Evolutionary conservation across 1,140 invertebrate species (phyloP).

Genomic region (Panagrolaimus sp.): DNA sequence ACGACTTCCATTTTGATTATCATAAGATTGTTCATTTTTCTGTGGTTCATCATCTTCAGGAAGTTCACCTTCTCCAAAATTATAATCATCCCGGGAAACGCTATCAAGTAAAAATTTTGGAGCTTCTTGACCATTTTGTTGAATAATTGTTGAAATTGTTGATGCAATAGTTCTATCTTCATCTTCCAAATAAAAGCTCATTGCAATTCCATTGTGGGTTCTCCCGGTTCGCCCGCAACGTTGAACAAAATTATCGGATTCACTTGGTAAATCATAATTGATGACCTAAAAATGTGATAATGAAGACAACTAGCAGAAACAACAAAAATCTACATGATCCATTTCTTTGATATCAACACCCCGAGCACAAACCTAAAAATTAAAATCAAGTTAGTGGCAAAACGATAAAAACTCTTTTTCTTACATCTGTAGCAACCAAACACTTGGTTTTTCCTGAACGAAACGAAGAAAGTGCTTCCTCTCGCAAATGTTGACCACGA

Average conservation of each 20-base stretch:
- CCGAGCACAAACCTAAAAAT: constrained; percentile 83
- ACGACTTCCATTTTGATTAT: too few relatives aligned
- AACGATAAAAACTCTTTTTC: too few relatives aligned
- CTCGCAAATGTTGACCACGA: constrained; percentile 57
- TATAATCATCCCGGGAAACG: too few relatives aligned
- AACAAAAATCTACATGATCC: constrained; percentile 69
- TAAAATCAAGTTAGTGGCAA: too few relatives aligned
- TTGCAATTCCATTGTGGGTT: not conserved
- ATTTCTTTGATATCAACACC: constrained; percentile 94
- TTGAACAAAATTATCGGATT: not conserved
- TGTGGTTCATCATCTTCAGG: too few relatives aligned
- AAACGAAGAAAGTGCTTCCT: constrained; percentile 85
- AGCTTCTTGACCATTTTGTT: not conserved
- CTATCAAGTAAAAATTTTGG: not conserved
- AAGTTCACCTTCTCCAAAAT: too few relatives aligned
- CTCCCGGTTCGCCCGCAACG: not conserved
- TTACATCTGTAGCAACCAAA: constrained; percentile 86
- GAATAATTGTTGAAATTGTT: not conserved
- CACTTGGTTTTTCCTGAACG: constrained; percentile 81
- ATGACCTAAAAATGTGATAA: not conserved
- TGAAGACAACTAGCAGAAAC: not conserved
- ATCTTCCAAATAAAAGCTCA: not conserved
- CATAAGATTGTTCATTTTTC: too few relatives aligned
- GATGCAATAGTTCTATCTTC: not conserved
- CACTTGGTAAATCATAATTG: not conserved